Percentiles rank a stretch among this genome's conserved stretches.
Evolutionary conservation across 2,888 invertebrate species (phyloP).

Genomic region (Eupithecia inturbata): DNA sequence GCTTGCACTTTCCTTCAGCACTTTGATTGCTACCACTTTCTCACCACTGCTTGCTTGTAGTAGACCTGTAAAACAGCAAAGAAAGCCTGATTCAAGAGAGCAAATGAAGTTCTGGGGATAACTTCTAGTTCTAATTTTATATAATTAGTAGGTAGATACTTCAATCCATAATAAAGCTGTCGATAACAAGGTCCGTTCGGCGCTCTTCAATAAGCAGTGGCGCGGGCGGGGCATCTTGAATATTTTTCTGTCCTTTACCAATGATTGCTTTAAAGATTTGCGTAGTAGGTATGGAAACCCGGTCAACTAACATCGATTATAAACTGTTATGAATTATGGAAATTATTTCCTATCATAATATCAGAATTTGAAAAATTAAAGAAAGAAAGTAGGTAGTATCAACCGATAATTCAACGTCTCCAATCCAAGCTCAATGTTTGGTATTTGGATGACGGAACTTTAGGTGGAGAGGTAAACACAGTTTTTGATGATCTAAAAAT

Average conservation of each 20-base stretch:
- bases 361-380: no score
- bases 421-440: no score
- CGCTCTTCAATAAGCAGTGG: no score
- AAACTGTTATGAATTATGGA: no score
- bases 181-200: background rate
- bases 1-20: slow-evolving; percentile 90
- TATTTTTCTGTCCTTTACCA: background rate
- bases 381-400: no score
- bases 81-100: background rate
- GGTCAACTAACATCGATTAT: background rate
- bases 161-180: background rate
- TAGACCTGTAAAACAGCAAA: slow-evolving; percentile 51
- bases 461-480: no score
- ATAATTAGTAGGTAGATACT: background rate
- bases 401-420: no score
- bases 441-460: no score
- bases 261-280: background rate
- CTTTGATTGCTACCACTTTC: slow-evolving; percentile 89
- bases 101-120: background rate
- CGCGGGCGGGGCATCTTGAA: background rate
- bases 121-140: background rate
- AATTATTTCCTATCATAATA: no score
- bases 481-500: no score
- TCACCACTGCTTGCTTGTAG: slow-evolving; percentile 65
- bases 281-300: background rate